A percentile compares a stretch with the other conserved stretches of the same genome.
Conservation (phyloP, 2,113 vertebrate genomes). For the Paratilapia polleni region DNA sequence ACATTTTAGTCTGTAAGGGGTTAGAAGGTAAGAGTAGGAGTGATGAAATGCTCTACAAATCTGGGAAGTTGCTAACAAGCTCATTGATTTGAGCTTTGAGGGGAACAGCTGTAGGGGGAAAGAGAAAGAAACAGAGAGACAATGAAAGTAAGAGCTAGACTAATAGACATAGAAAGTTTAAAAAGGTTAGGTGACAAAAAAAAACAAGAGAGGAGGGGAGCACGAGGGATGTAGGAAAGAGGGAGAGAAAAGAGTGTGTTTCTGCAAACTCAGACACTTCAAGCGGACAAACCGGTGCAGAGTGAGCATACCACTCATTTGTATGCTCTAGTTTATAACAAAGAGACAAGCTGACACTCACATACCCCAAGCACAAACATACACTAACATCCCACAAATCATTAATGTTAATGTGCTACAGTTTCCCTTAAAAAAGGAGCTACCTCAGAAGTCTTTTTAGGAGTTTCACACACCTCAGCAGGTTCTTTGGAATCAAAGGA, state of each 20-base stretch:
- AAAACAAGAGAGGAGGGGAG: neutral
- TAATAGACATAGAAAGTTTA: neutral
- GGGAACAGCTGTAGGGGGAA: slow-evolving; percentile 30
- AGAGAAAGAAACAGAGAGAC: neutral
- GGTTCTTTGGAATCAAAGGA: slow-evolving; percentile 27
- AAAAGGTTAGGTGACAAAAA: neutral
- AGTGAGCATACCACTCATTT: slow-evolving; percentile 31
- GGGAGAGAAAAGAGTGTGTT: slow-evolving; percentile 5
- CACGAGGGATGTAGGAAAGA: neutral
- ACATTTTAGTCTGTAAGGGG: slow-evolving; percentile 15
- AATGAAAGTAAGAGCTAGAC: neutral
- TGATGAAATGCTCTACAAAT: slow-evolving; percentile 62
- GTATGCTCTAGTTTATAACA: slow-evolving; percentile 48
- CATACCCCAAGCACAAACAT: neutral
- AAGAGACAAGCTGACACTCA: slow-evolving; percentile 32
- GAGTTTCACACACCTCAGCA: slow-evolving; percentile 46
- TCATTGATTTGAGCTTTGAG: slow-evolving; percentile 52
- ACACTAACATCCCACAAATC: slow-evolving; percentile 7
- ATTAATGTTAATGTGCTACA: slow-evolving; percentile 37
- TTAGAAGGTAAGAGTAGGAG: slow-evolving; percentile 6
- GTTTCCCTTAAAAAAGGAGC: neutral
- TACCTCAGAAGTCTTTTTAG: slow-evolving; percentile 10
- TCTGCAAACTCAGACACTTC: slow-evolving; percentile 31
- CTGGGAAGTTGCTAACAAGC: slow-evolving; percentile 59
- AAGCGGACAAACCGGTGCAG: slow-evolving; percentile 45